These are phyloP conservation scores for Oncorhynchus tshawytscha DNA, from an alignment of 2,113 vertebrate genomes.

Conservation along the genomic window DNA sequence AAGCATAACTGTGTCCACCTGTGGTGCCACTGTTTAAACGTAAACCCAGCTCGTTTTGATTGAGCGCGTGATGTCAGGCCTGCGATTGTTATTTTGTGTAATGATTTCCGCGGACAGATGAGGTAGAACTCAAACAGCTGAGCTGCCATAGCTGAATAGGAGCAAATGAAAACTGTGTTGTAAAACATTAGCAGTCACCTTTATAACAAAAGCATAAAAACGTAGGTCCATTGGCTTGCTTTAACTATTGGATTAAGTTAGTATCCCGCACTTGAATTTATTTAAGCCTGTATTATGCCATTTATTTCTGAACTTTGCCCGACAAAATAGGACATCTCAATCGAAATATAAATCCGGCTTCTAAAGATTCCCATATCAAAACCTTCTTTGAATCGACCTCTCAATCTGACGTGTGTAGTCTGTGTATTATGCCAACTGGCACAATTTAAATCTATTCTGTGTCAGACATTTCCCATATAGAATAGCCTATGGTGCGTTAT, in stretches of 20 bases:
- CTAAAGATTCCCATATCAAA: background rate
- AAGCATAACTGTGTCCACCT: conserved; percentile 6
- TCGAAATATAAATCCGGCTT: too few relatives aligned
- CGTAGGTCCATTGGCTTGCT: background rate
- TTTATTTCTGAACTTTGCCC: too few relatives aligned
- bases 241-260: background rate
- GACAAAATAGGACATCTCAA: too few relatives aligned
- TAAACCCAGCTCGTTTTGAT: conserved; percentile 15
- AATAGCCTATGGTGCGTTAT: too few relatives aligned
- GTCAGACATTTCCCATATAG: background rate
- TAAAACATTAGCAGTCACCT: background rate
- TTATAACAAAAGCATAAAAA: background rate
- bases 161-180: background rate
- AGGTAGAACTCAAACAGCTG: conserved; percentile 24
- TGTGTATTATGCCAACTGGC: background rate
- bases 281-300: too few relatives aligned
- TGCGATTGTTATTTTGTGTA: background rate
- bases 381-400: background rate
- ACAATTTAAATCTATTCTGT: conserved; percentile 7
- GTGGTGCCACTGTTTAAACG: conserved; percentile 14
- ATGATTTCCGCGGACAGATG: conserved; percentile 4
- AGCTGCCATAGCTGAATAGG: background rate
- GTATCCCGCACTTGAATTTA: too few relatives aligned
- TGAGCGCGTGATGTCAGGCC: conserved; percentile 9
- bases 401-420: conserved; percentile 6